Percentiles rank a stretch among this genome's conserved stretches.
phyloP scores from a whole-genome alignment of 2,113 vertebrate genomes.

The Hystrix brachyura region DNA sequence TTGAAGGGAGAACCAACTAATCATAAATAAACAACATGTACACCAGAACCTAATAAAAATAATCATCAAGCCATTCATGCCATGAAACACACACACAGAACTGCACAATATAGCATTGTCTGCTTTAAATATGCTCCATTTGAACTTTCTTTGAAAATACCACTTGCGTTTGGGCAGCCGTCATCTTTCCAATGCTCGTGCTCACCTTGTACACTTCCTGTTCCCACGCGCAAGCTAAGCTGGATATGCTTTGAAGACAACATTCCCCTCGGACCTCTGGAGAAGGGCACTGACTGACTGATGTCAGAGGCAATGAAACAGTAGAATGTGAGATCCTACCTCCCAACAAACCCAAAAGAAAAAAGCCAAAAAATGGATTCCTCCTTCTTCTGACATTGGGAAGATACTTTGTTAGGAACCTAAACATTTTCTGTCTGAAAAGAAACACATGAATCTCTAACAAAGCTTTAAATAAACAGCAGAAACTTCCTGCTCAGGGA shows the following conservation, averaged over 20 bases:
- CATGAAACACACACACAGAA: not conserved
- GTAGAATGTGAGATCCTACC: not conserved
- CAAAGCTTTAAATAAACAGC: not conserved
- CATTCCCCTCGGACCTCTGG: not conserved
- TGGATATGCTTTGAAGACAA: slow-evolving; percentile 24
- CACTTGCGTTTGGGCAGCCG: slow-evolving; percentile 59
- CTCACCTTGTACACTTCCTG: not conserved
- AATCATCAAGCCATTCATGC: not conserved
- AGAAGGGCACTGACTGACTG: not conserved
- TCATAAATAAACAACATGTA: slow-evolving; percentile 35
- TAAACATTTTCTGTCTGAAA: not conserved
- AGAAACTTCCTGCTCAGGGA: not conserved
- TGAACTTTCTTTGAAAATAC: slow-evolving; percentile 58
- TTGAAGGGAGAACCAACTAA: not conserved
- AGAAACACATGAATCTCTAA: slow-evolving; percentile 9
- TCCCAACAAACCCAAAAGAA: slow-evolving; percentile 14
- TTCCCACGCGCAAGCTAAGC: not conserved
- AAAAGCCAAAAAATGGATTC: not conserved
- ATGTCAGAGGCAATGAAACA: not conserved
- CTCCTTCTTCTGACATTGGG: not conserved
- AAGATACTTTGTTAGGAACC: not conserved
- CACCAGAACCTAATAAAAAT: slow-evolving; percentile 41
- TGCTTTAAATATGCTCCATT: slow-evolving; percentile 24
- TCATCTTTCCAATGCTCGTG: slow-evolving; percentile 25
- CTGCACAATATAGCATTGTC: not conserved